Conservation (phyloP, 2,113 vertebrate genomes). For the Nothobranchius furzeri region DNA sequence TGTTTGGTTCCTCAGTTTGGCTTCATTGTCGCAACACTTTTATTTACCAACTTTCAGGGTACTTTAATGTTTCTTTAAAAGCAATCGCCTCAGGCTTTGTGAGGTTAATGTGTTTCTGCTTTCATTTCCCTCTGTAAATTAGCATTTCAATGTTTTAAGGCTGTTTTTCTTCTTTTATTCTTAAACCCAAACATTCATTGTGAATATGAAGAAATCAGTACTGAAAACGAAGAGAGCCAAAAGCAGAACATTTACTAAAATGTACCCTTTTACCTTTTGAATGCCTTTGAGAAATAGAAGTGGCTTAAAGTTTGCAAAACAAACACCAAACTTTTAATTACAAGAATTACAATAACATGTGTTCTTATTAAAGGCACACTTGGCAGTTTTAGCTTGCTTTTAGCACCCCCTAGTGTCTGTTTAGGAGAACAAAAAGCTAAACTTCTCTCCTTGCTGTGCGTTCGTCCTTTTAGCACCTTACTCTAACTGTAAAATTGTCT, state of each 20-base stretch:
- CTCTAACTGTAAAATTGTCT: no score
- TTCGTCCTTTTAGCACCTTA: no score
- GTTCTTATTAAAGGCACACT: not conserved
- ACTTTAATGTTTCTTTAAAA: not conserved
- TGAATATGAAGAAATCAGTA: not conserved
- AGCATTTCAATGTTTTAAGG: slow-evolving; percentile 3
- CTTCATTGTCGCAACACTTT: not conserved
- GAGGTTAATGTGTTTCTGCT: not conserved
- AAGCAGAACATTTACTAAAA: not conserved
- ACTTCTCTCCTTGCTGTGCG: no score
- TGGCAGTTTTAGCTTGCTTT: no score
- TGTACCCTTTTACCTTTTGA: not conserved
- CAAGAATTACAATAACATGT: not conserved
- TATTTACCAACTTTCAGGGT: not conserved
- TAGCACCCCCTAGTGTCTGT: no score
- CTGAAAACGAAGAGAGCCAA: not conserved
- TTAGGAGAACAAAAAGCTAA: no score
- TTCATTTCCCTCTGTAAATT: not conserved
- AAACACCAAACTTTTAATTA: not conserved
- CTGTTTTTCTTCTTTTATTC: not conserved
- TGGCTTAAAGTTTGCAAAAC: not conserved
- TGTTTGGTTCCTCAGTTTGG: not conserved
- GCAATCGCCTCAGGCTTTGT: not conserved
- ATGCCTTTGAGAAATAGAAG: not conserved
- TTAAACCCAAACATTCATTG: not conserved